Percentiles rank a stretch among this genome's conserved stretches.
Conservation (phyloP, 2,113 vertebrate species). For the Vicugna pacos region DNA sequence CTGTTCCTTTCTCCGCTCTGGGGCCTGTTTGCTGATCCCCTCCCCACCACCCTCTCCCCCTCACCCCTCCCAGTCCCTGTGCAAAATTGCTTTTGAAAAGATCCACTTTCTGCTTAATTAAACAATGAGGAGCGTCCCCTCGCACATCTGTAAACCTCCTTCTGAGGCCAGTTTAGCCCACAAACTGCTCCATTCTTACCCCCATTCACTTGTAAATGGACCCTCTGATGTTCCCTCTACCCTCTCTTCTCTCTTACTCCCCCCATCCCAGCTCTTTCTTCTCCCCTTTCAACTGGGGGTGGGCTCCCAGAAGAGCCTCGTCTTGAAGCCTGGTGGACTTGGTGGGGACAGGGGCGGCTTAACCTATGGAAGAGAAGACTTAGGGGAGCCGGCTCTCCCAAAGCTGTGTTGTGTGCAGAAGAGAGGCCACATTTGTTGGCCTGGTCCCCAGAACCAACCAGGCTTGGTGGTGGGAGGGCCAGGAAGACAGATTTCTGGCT, state of each 20-base stretch:
- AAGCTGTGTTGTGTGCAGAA: background rate
- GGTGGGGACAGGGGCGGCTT: background rate
- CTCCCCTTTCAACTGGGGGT: slow-evolving; percentile 85
- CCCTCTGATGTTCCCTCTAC: slow-evolving; percentile 78
- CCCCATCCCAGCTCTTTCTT: slow-evolving; percentile 85
- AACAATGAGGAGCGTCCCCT: slow-evolving; percentile 92
- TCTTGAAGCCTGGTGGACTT: slow-evolving; percentile 45
- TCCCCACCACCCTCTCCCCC: slow-evolving; percentile 75
- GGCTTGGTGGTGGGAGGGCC: background rate
- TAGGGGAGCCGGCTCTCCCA: background rate
- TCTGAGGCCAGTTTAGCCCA: slow-evolving; percentile 95
- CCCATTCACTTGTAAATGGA: slow-evolving; percentile 96
- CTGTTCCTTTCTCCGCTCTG: slow-evolving; percentile 91
- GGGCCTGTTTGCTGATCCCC: slow-evolving; percentile 92
- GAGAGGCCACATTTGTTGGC: background rate
- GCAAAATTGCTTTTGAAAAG: slow-evolving; percentile 95
- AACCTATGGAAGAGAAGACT: background rate
- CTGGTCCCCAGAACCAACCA: background rate
- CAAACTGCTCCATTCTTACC: slow-evolving; percentile 97
- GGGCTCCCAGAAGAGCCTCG: slow-evolving; percentile 71
- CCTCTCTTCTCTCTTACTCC: slow-evolving; percentile 79
- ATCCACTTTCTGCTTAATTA: slow-evolving; percentile 93
- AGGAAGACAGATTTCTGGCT: background rate
- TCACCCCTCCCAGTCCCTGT: slow-evolving; percentile 87
- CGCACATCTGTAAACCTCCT: slow-evolving; percentile 99